A percentile compares a stretch with the other conserved stretches of the same genome.
Evolutionary conservation across 2,888 invertebrate species (phyloP).

Genomic region (Drosophila subquinaria): DNA sequence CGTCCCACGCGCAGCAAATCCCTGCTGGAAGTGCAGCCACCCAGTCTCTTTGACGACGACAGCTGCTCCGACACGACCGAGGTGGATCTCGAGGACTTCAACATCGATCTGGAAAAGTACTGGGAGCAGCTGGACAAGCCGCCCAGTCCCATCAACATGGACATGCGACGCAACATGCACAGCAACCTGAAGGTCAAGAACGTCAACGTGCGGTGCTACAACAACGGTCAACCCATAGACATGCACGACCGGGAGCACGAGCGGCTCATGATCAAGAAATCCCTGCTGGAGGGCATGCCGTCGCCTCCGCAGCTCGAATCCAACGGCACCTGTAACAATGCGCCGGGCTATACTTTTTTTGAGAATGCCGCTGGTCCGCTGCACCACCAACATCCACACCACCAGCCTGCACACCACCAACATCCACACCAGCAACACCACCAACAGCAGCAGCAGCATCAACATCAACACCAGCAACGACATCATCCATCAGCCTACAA

Average conservation of each 20-base stretch:
- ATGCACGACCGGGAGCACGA: constrained; percentile 85
- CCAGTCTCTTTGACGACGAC: constrained; percentile 84
- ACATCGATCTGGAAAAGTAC: constrained; percentile 85
- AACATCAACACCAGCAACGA: constrained; percentile 2
- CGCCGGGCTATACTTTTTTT: constrained; percentile 83
- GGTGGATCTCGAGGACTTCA: constrained; percentile 85
- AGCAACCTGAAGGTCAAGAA: constrained; percentile 85
- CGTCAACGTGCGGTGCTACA: constrained; percentile 84
- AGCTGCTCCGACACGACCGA: constrained; percentile 85
- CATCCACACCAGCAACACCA: constrained; percentile 14
- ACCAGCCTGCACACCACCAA: not conserved
- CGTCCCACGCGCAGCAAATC: constrained; percentile 84
- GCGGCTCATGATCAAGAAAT: constrained; percentile 85
- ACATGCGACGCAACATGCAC: constrained; percentile 85
- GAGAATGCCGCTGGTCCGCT: constrained; percentile 83
- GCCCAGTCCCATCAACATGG: constrained; percentile 84
- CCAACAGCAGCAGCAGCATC: not conserved
- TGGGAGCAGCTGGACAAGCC: constrained; percentile 85
- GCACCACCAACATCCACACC: constrained; percentile 43
- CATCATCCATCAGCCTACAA: constrained; percentile 46
- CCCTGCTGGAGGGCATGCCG: constrained; percentile 84
- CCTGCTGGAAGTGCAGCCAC: constrained; percentile 84
- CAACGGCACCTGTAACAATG: constrained; percentile 55
- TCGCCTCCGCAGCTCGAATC: constrained; percentile 83
- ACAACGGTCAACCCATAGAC: constrained; percentile 84